Conservation (phyloP, 1,140 invertebrate genomes). For the Oscheius sp. region DNA sequence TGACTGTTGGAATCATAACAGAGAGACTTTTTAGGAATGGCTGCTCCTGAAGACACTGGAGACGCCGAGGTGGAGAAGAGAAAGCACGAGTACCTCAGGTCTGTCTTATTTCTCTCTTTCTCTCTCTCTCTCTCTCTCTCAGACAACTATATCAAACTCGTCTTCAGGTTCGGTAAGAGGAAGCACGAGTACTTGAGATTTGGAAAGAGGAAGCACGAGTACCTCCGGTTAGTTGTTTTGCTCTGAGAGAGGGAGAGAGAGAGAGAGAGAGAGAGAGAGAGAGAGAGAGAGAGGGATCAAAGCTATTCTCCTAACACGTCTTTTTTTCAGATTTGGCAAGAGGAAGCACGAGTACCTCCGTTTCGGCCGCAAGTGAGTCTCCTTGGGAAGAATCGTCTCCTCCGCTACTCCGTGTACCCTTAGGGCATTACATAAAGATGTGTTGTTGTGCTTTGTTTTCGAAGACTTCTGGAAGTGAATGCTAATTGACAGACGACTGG, state of each 20-base stretch:
- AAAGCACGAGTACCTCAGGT: constrained; percentile 25
- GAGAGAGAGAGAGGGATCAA: background rate
- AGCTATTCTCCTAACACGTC: background rate
- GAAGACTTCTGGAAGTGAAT: no score
- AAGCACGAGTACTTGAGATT: constrained; percentile 59
- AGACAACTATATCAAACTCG: background rate
- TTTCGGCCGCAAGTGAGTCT: constrained; percentile 48
- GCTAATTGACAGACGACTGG: no score
- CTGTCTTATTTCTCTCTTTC: background rate
- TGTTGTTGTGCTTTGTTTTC: no score
- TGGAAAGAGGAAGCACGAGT: constrained; percentile 58
- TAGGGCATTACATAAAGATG: constrained; percentile 11
- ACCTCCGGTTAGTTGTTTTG: constrained; percentile 42
- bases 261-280: no score
- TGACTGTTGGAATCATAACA: background rate
- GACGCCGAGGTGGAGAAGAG: constrained; percentile 19
- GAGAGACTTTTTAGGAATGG: constrained; percentile 21
- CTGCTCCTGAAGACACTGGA: constrained; percentile 14
- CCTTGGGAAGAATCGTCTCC: background rate
- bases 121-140: no score
- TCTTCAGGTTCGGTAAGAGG: constrained; percentile 44
- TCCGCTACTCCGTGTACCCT: background rate
- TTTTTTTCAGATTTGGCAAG: constrained; percentile 45
- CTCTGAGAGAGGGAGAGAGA: background rate
- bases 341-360: constrained; percentile 56